Evolutionary conservation across 2,113 vertebrate species (phyloP).

Genomic region (Aphyosemion australe): DNA sequence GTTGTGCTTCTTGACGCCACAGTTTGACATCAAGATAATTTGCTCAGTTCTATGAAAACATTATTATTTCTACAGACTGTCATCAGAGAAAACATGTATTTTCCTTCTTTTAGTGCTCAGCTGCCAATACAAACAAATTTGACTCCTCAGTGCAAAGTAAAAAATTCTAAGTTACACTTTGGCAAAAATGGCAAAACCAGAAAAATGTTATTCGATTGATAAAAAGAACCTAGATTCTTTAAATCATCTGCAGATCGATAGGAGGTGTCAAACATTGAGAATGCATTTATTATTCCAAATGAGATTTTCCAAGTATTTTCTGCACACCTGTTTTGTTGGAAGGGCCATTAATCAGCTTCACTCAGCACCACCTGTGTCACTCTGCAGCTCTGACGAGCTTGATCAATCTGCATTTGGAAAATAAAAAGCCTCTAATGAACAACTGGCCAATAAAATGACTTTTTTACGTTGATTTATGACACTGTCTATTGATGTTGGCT

Average conservation of each 20-base stretch:
- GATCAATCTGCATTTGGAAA: constrained; percentile 53
- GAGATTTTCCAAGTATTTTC: constrained; percentile 20
- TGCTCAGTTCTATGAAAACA: not conserved
- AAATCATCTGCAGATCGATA: constrained; percentile 20
- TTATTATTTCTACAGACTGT: not conserved
- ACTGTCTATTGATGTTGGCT: constrained; percentile 29
- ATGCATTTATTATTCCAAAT: constrained; percentile 31
- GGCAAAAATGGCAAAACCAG: not conserved
- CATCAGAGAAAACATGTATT: not conserved
- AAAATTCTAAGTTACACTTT: not conserved
- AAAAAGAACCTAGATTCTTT: not conserved
- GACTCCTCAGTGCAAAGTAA: not conserved
- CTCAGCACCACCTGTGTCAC: constrained; percentile 59
- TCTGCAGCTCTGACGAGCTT: constrained; percentile 45
- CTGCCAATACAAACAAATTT: not conserved
- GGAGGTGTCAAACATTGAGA: not conserved
- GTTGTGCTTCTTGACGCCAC: not conserved
- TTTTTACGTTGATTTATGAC: constrained; percentile 66
- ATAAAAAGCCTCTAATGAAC: constrained; percentile 39
- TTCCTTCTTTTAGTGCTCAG: not conserved
- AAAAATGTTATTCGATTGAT: not conserved
- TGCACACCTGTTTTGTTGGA: constrained; percentile 61
- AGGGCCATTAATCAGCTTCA: constrained; percentile 67
- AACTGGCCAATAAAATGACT: constrained; percentile 54
- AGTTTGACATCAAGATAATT: not conserved